These are phyloP conservation scores for Ivindomyrus marchei DNA, from an alignment of 2,113 vertebrate genomes.

Conservation along the genomic window DNA sequence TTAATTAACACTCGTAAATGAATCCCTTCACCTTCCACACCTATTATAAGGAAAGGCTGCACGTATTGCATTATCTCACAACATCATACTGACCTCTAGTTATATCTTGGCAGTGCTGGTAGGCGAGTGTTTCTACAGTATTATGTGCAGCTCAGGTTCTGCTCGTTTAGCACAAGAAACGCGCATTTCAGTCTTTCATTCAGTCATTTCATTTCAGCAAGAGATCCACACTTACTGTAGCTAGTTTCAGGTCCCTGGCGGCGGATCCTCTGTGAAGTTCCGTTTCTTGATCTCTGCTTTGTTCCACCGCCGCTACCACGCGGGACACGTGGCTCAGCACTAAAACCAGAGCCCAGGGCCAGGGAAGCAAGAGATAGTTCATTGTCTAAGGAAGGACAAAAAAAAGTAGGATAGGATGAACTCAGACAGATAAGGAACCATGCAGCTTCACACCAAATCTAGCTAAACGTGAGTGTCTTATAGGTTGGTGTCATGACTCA, in stretches of 20 bases:
- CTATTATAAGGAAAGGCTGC: neutral
- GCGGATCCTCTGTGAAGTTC: constrained; percentile 27
- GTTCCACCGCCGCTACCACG: constrained; percentile 38
- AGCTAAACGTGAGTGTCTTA: constrained; percentile 58
- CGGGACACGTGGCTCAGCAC: constrained; percentile 34
- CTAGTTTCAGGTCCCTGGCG: constrained; percentile 50
- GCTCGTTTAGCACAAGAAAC: neutral
- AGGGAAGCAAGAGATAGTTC: constrained; percentile 39
- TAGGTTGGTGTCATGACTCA: constrained; percentile 64
- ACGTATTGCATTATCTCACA: neutral
- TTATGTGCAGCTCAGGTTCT: neutral
- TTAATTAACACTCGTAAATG: neutral
- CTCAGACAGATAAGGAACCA: constrained; percentile 29
- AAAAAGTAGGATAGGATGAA: constrained; percentile 29
- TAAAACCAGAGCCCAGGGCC: constrained; percentile 35
- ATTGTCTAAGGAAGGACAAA: constrained; percentile 31
- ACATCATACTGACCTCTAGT: neutral
- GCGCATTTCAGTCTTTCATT: neutral
- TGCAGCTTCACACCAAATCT: constrained; percentile 34
- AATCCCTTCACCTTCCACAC: neutral
- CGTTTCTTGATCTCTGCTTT: constrained; percentile 25
- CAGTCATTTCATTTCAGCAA: neutral
- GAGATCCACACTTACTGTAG: constrained; percentile 57
- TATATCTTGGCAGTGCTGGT: neutral
- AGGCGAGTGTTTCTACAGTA: neutral